phyloP scores from a whole-genome alignment of 2,888 invertebrate genomes.

The Hirtodrosophila alboralis region DNA sequence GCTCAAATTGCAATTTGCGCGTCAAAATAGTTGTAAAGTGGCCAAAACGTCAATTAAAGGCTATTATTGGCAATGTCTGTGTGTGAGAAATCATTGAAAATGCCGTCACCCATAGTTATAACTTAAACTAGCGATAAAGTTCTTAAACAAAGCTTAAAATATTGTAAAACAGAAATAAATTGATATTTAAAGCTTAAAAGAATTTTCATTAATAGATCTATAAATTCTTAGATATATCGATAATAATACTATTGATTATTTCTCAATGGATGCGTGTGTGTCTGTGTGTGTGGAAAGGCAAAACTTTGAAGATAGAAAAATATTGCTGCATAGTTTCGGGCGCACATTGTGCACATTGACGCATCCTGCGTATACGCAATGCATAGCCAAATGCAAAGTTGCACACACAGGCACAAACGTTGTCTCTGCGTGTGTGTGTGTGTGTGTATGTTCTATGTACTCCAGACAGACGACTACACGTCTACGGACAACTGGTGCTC shows the following conservation, averaged over 20 bases:
- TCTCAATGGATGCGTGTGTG: no score
- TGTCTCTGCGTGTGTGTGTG: background rate
- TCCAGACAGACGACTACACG: conserved; percentile 48
- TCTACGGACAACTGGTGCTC: conserved; percentile 21
- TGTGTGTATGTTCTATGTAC: conserved; percentile 10
- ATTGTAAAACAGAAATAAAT: no score
- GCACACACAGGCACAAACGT: conserved; percentile 2
- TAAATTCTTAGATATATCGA: no score
- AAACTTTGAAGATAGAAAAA: conserved; percentile 50
- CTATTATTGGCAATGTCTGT: conserved; percentile 22
- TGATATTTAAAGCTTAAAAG: no score
- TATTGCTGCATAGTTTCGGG: conserved; percentile 67
- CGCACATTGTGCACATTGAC: conserved; percentile 46
- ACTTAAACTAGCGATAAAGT: no score
- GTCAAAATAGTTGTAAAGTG: conserved; percentile 59
- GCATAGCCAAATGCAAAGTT: conserved; percentile 16
- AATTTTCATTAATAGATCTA: no score
- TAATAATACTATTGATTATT: no score
- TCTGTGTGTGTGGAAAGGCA: background rate
- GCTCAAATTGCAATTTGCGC: conserved; percentile 64
- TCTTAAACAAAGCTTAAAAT: no score
- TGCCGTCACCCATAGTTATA: no score
- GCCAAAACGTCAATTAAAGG: conserved; percentile 63
- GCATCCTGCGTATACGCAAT: conserved; percentile 70
- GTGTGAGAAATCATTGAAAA: background rate